Percentiles rank a stretch among this genome's conserved stretches.
phyloP scores from a whole-genome alignment of 2,797 vertebrate genomes.

The Tadarida brasiliensis region DNA sequence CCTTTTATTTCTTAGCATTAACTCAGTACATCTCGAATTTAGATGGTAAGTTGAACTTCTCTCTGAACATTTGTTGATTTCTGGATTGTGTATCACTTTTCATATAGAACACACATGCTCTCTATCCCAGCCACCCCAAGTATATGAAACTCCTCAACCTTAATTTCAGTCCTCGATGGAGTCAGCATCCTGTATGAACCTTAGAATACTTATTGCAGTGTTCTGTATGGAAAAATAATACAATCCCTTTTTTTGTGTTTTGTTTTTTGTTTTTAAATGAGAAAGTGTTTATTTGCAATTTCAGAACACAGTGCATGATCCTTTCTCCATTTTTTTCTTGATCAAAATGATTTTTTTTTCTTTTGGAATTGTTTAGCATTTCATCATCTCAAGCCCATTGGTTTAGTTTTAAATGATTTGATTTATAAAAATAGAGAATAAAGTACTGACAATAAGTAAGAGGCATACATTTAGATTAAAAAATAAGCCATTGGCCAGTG shows the following conservation, averaged over 20 bases:
- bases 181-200: neutral
- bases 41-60: slow-evolving; percentile 88
- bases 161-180: neutral
- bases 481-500: slow-evolving; percentile 79
- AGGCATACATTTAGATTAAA: slow-evolving; percentile 76
- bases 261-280: slow-evolving; percentile 55
- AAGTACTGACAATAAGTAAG: slow-evolving; percentile 71
- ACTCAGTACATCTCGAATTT: slow-evolving; percentile 81
- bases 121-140: too few species aligned
- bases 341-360: slow-evolving; percentile 75
- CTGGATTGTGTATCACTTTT: slow-evolving; percentile 82
- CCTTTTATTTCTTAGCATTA: slow-evolving; percentile 85
- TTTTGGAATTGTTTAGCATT: slow-evolving; percentile 60
- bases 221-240: slow-evolving; percentile 84
- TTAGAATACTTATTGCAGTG: neutral
- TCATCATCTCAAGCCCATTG: slow-evolving; percentile 64
- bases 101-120: slow-evolving; percentile 81
- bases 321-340: slow-evolving; percentile 62
- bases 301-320: slow-evolving; percentile 81
- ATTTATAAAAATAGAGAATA: slow-evolving; percentile 64
- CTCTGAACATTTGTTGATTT: slow-evolving; percentile 69
- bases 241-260: slow-evolving; percentile 63
- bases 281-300: slow-evolving; percentile 64
- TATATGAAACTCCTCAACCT: neutral
- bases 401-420: slow-evolving; percentile 70